phyloP scores from a whole-genome alignment of 2,797 vertebrate genomes.

The Loris lydekkerianus region DNA sequence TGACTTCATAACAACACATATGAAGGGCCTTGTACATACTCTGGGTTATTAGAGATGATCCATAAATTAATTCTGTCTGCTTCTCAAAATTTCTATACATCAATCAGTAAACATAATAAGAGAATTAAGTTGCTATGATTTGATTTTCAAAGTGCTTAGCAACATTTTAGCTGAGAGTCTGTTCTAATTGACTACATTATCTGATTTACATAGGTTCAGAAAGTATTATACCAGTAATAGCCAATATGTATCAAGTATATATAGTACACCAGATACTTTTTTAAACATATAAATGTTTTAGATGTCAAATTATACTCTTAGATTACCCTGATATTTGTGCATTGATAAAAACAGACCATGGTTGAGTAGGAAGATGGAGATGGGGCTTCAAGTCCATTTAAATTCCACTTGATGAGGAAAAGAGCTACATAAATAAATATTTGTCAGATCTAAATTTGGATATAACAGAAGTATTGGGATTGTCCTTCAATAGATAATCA shows the following conservation, averaged over 20 bases:
- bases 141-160: neutral
- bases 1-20: neutral
- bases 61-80: neutral
- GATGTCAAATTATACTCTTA: neutral
- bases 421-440: neutral
- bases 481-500: neutral
- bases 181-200: neutral
- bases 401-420: neutral
- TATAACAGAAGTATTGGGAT: neutral
- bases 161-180: neutral
- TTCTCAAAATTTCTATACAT: neutral
- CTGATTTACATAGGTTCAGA: constrained; percentile 4
- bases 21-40: neutral
- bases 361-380: neutral
- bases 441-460: neutral
- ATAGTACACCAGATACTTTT: neutral
- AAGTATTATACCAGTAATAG: neutral
- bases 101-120: neutral
- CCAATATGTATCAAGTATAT: neutral
- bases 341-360: neutral
- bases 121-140: neutral
- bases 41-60: neutral
- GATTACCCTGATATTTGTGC: neutral
- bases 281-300: neutral
- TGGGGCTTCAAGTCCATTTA: neutral